Conservation (phyloP, 2,797 vertebrate genomes). For the Anolis apletophallus region DNA sequence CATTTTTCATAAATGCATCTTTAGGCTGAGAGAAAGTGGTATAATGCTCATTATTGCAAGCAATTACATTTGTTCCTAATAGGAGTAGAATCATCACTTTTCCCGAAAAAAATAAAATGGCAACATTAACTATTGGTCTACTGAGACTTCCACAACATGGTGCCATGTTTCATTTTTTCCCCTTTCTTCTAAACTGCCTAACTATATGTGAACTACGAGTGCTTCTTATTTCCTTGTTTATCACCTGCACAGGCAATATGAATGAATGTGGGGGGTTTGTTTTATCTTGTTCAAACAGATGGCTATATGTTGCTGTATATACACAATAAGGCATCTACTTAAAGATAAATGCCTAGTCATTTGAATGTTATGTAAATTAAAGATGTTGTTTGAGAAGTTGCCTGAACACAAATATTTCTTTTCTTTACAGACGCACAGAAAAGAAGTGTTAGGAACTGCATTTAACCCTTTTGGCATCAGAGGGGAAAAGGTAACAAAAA, state of each 20-base stretch:
- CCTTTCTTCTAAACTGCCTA: background rate
- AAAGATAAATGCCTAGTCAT: constrained; percentile 49
- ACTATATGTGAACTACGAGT: constrained; percentile 7
- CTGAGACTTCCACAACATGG: background rate
- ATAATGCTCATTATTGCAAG: constrained; percentile 19
- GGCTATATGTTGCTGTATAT: constrained; percentile 64
- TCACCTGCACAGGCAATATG: constrained; percentile 41
- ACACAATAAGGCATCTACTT: constrained; percentile 62
- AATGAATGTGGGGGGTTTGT: constrained; percentile 46
- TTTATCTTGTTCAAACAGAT: constrained; percentile 60
- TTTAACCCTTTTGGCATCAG: constrained; percentile 68
- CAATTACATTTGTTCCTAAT: constrained; percentile 29
- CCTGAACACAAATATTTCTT: constrained; percentile 69
- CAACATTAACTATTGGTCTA: background rate
- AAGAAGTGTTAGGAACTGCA: constrained; percentile 76
- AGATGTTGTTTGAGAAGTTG: constrained; percentile 48
- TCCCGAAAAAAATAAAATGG: background rate
- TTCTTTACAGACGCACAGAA: constrained; percentile 73
- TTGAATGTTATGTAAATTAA: constrained; percentile 62
- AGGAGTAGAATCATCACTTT: constrained; percentile 14
- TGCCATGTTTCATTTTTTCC: background rate
- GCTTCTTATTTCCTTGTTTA: constrained; percentile 32
- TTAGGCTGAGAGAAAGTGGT: background rate
- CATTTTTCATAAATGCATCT: constrained; percentile 39
- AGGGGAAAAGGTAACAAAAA: constrained; percentile 76